These are phyloP conservation scores for Trichopria drosophilae DNA, from an alignment of 2,888 invertebrate species.

Conservation along the genomic window DNA sequence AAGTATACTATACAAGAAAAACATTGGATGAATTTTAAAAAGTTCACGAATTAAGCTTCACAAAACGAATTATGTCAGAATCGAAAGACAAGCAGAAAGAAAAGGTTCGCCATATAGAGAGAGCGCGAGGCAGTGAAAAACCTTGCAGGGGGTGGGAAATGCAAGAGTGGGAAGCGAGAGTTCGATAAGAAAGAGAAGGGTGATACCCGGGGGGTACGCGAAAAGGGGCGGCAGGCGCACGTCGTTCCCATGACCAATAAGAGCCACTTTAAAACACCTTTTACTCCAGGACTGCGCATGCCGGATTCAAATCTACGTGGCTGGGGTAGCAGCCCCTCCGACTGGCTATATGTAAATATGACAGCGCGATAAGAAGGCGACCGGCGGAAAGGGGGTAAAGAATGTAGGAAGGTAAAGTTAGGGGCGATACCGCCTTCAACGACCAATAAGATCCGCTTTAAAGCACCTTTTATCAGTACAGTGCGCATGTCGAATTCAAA, in stretches of 20 bases:
- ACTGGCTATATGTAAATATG: conserved; percentile 52
- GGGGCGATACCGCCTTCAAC: conserved; percentile 36
- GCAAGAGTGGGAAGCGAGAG: conserved; percentile 20
- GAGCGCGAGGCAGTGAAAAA: too few species aligned
- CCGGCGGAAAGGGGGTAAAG: conserved; percentile 31
- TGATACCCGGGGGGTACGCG: conserved; percentile 40
- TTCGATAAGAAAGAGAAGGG: conserved; percentile 37
- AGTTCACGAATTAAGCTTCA: too few species aligned
- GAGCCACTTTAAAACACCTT: conserved; percentile 55
- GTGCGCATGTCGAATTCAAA: conserved; percentile 57
- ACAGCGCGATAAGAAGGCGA: conserved; percentile 50
- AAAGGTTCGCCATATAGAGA: too few species aligned
- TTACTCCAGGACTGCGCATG: conserved; percentile 47
- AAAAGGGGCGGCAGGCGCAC: conserved; percentile 42
- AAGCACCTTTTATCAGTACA: conserved; percentile 42
- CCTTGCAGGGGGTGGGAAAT: conserved; percentile 19
- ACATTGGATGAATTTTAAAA: too few species aligned
- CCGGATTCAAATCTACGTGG: conserved; percentile 50
- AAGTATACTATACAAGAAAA: too few species aligned
- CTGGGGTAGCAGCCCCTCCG: conserved; percentile 33
- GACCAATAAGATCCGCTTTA: conserved; percentile 50
- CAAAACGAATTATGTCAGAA: too few species aligned
- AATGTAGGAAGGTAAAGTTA: conserved; percentile 20
- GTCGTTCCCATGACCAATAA: conserved; percentile 54
- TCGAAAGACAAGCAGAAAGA: conserved; percentile 35